phyloP scores from a whole-genome alignment of 2,113 vertebrate genomes.

The Tretioscincus oriximinensis region DNA sequence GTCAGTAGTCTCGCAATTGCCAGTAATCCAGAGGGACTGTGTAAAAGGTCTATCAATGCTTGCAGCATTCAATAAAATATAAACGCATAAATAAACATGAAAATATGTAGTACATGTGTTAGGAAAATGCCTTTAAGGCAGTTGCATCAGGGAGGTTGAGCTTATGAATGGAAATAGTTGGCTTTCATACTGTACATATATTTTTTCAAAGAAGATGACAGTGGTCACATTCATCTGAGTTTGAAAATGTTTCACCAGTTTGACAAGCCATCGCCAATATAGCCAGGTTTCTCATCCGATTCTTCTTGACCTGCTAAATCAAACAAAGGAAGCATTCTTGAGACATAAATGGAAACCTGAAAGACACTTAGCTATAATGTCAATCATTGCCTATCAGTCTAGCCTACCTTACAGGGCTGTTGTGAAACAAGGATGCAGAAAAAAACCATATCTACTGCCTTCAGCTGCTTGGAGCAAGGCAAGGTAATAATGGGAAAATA shows the following conservation, averaged over 20 bases:
- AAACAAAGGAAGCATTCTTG: not conserved
- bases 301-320: slow-evolving; percentile 66
- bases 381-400: too few relatives aligned
- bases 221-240: not conserved
- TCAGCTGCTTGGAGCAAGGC: too few relatives aligned
- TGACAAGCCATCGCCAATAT: slow-evolving; percentile 56
- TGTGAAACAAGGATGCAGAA: too few relatives aligned
- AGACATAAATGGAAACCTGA: not conserved
- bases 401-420: too few relatives aligned
- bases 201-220: slow-evolving; percentile 20
- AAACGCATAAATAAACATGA: slow-evolving; percentile 1
- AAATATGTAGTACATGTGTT: slow-evolving; percentile 4
- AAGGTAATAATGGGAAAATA: too few relatives aligned
- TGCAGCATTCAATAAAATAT: too few relatives aligned
- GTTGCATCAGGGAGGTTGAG: not conserved
- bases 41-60: too few relatives aligned
- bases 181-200: slow-evolving; percentile 4
- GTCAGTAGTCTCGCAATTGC: too few relatives aligned
- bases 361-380: too few relatives aligned
- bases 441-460: too few relatives aligned
- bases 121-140: not conserved
- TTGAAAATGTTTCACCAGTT: slow-evolving; percentile 59
- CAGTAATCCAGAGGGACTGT: too few relatives aligned
- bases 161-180: not conserved
- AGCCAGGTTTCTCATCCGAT: slow-evolving; percentile 52